These are phyloP conservation scores for Paedocypris sp. DNA, from an alignment of 2,113 vertebrate genomes.

Conservation along the genomic window DNA sequence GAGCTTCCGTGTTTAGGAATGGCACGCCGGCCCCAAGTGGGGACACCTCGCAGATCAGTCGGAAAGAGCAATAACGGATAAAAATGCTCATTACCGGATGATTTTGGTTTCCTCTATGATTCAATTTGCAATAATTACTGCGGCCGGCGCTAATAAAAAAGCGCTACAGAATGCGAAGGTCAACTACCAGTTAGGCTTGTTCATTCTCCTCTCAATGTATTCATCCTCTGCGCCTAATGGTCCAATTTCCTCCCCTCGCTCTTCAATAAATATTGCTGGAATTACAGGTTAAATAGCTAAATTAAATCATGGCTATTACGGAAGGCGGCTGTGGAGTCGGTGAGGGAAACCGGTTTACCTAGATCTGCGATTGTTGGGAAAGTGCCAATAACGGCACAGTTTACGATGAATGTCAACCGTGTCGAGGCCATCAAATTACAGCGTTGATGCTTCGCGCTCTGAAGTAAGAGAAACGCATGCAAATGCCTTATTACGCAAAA, in stretches of 20 bases:
- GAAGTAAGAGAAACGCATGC: constrained; percentile 23
- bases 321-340: constrained; percentile 62
- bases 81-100: constrained; percentile 92
- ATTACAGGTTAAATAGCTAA: constrained; percentile 99
- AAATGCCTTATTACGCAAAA: constrained; percentile 8
- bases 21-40: neutral
- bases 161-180: constrained; percentile 91
- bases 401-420: constrained; percentile 70
- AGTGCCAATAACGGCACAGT: constrained; percentile 67
- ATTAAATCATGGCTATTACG: constrained; percentile 99
- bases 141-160: constrained; percentile 87
- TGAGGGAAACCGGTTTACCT: constrained; percentile 73
- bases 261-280: constrained; percentile 99
- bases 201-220: constrained; percentile 99
- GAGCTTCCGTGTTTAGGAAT: neutral
- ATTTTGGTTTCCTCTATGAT: constrained; percentile 87
- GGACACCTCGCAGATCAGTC: constrained; percentile 29
- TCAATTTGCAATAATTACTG: constrained; percentile 93
- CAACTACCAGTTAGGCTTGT: constrained; percentile 96
- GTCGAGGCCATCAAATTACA: constrained; percentile 49
- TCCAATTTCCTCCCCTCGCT: constrained; percentile 91
- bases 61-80: constrained; percentile 75
- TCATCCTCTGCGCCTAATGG: constrained; percentile 97
- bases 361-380: constrained; percentile 81
- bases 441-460: constrained; percentile 28